Evolutionary conservation across 2,888 invertebrate species (phyloP), one percentile per base, ranked within the genome.

Genomic region (Leptinotarsa juncta): DNA sequence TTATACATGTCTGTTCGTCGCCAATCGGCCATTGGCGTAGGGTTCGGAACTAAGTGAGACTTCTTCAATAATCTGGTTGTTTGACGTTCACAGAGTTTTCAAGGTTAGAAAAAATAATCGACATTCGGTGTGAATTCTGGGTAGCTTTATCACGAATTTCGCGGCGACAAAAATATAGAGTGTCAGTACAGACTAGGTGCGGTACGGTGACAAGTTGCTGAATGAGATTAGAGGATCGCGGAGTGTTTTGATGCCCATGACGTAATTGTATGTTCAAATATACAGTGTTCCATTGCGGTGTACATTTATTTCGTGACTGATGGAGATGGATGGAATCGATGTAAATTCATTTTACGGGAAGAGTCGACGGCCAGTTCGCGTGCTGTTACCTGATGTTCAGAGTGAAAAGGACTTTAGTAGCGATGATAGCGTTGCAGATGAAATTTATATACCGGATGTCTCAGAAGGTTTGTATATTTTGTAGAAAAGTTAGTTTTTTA

Each of bases 41-140:
- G 60, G 60, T 60, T 60, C 53, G 53, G 53, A 53, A 53, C 53
- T 53, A 53, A 53, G 53, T 53, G 53, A n/a, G 53, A 53, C 53
- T 53, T 53, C 53, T 53, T 53, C 53, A 53, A 53, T 53, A 53
- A 53, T 53, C 53, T 53, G 53, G 53, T 53, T 53, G 53, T 53
- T 53, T 53, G 53, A 53, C 53, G 53, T n/a, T 53, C 53, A 53
- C n/a, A n/a, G 18, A 53, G 53, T 53, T 53, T 53, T 53, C 53
- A n/a, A n/a, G 53, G 53, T 53, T 53, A 53, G 53, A 53, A 53
- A 53, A 53, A 53, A 53, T n/a, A 15, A 53, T 53, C 53, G 53
- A 53, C n/a, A 53, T n/a, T 53, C 53, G 16, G 53, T 53, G 53
- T 53, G 53, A 53, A 53, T 53, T 53, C n/a, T 53, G 53, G 53